Evolutionary conservation across 2,888 invertebrate species (phyloP).

Genomic region (Carterocephalus palaemon): DNA sequence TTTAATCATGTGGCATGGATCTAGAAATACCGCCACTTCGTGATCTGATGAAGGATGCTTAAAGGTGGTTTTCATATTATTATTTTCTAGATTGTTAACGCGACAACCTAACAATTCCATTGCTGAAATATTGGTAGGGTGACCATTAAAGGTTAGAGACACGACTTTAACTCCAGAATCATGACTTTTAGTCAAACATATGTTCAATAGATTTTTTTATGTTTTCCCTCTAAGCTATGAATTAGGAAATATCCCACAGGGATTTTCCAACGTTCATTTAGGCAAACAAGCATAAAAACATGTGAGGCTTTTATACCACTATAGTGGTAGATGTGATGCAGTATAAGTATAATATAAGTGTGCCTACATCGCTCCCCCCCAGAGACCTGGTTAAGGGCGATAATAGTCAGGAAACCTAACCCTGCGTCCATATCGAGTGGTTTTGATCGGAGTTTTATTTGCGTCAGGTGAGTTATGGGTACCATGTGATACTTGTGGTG

Average conservation of each 20-base stretch:
- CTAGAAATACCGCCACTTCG: slow-evolving; percentile 31
- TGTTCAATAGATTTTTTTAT: slow-evolving; percentile 31
- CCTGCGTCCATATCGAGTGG: too few relatives aligned
- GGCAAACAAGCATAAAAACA: slow-evolving; percentile 34
- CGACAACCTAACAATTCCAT: slow-evolving; percentile 32
- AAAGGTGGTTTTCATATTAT: slow-evolving; percentile 32
- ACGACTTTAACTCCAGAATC: slow-evolving; percentile 32
- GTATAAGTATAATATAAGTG: too few relatives aligned
- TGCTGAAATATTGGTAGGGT: slow-evolving; percentile 23
- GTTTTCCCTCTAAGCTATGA: slow-evolving; percentile 30
- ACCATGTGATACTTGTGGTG: too few relatives aligned
- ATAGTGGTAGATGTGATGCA: too few relatives aligned
- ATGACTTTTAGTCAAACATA: slow-evolving; percentile 30
- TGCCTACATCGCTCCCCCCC: too few relatives aligned
- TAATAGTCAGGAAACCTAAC: too few relatives aligned
- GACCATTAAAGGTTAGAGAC: slow-evolving; percentile 30
- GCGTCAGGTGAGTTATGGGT: too few relatives aligned
- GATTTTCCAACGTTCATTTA: slow-evolving; percentile 39
- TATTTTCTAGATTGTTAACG: slow-evolving; percentile 24
- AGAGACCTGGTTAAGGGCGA: too few relatives aligned
- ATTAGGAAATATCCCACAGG: slow-evolving; percentile 41
- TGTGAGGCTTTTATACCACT: slow-evolving; percentile 20
- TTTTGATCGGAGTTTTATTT: too few relatives aligned
- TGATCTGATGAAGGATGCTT: slow-evolving; percentile 28
- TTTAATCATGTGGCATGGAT: slow-evolving; percentile 30